Evolutionary conservation across 2,888 invertebrate genomes (phyloP).

Genomic region (Sarcophaga variegata): DNA sequence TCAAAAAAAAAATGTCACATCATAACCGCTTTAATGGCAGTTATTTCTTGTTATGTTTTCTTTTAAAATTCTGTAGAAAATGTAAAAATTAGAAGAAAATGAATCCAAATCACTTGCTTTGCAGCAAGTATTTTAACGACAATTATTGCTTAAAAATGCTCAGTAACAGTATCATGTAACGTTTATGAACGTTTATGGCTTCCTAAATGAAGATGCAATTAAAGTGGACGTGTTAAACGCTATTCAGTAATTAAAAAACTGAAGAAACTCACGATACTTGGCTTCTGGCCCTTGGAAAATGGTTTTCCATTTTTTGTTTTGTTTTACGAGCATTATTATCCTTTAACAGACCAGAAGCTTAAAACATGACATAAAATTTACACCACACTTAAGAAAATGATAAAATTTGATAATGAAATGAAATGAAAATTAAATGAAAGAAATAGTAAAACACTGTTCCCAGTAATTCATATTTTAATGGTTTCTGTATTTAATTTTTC

Average conservation of each 20-base stretch:
- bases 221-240: constrained; percentile 53
- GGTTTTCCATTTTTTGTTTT: neutral
- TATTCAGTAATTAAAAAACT: constrained; percentile 32
- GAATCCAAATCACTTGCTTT: constrained; percentile 40
- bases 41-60: neutral
- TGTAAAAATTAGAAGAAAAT: constrained; percentile 21
- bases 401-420: too few species aligned
- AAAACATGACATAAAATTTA: constrained; percentile 64
- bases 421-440: neutral
- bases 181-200: constrained; percentile 50
- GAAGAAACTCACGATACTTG: neutral
- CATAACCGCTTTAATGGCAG: constrained; percentile 51
- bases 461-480: constrained; percentile 60
- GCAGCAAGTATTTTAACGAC: constrained; percentile 31
- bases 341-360: constrained; percentile 53
- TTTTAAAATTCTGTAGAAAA: neutral
- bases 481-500: constrained; percentile 14
- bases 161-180: neutral
- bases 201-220: constrained; percentile 43
- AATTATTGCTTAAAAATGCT: constrained; percentile 22
- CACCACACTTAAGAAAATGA: constrained; percentile 61
- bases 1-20: constrained; percentile 39
- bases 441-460: constrained; percentile 23
- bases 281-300: constrained; percentile 19
- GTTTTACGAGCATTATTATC: constrained; percentile 53